Base-by-base conservation (phyloP, 2,797 vertebrate genomes). In the Hozukius guyotensis region DNA sequence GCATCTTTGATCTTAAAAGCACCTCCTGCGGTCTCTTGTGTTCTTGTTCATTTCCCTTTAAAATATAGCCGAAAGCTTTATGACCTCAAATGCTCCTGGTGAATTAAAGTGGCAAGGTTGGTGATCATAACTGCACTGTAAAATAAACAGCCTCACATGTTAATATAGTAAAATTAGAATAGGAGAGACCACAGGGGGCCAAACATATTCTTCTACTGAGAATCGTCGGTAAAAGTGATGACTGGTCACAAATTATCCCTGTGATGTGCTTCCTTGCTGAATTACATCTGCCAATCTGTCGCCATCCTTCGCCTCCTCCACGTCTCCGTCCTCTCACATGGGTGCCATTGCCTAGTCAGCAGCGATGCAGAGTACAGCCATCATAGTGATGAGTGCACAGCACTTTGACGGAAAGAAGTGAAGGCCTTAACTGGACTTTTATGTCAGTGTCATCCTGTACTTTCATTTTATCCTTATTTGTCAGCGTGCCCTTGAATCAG, bases 291-390 rank as follows among this genome's bases (percentile, higher is more conserved):
- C 62, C 76, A 75, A 36, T 77, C 74, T 84, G 78, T 69, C 63
- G 8, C 34, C 52, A 81, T 85, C 55, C 36, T 64, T 61, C 70
- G 56, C 65, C 36, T 78, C 63, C 70, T 80, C 46, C 57, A 22
- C 22, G 57, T 80, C 80, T 82, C 57, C 38, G 10, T 78, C 68
- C 53, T 72, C 69, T 87, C 65, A 86, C 72, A 78, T 56, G 72
- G 53, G 62, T 78, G 82, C 72, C 57, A 70, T 69, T 80, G 81
- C 73, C 24, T 55, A 61, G 70, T 87, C 87, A 95, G 93, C 96
- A 96, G 96, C 95, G 96, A 96, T 96, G 96, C 95, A 94, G 96
- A 96, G 94, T 94, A 95, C 92, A 95, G 94, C 96, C 94, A 96
- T 95, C 96, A 87, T 11, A 81, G 79, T 87, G 83, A 91, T 83